phyloP scores from a whole-genome alignment of 2,888 invertebrate genomes.

The Liodrosophila aerea region DNA sequence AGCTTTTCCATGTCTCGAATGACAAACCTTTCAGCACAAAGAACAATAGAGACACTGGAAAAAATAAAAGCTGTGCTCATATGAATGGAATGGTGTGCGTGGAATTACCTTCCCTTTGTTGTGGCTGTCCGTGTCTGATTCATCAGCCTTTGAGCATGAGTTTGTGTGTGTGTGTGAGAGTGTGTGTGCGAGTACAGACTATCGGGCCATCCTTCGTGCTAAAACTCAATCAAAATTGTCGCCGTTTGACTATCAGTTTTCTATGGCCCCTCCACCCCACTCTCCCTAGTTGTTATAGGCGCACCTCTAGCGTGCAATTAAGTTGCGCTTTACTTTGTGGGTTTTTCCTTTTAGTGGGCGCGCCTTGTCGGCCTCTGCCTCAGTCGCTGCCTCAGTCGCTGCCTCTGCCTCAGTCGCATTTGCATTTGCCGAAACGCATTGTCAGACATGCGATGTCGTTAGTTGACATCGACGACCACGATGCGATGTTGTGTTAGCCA shows the following conservation, averaged over 20 bases:
- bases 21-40: conserved; percentile 22
- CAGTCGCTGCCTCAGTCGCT: background rate
- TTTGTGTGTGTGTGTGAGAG: background rate
- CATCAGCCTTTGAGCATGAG: conserved; percentile 24
- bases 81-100: conserved; percentile 17
- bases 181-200: conserved; percentile 9
- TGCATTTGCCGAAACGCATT: conserved; percentile 71
- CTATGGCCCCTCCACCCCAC: conserved; percentile 1
- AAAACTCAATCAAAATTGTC: conserved; percentile 75
- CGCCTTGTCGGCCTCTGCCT: conserved; percentile 45
- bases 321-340: conserved; percentile 66
- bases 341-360: conserved; percentile 68
- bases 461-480: conserved; percentile 50
- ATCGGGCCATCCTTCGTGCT: conserved; percentile 49
- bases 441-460: conserved; percentile 64
- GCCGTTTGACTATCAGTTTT: conserved; percentile 39
- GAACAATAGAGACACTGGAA: background rate
- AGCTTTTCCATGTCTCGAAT: conserved; percentile 9
- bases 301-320: conserved; percentile 64
- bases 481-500: conserved; percentile 40
- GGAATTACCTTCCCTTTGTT: conserved; percentile 48
- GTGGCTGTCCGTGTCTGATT: conserved; percentile 39
- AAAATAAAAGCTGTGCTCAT: background rate
- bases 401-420: conserved; percentile 26
- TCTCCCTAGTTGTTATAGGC: conserved; percentile 12